Percentiles rank a stretch among this genome's conserved stretches.
Evolutionary conservation across 2,113 vertebrate species (phyloP).

Genomic region (Pithys albifrons): DNA sequence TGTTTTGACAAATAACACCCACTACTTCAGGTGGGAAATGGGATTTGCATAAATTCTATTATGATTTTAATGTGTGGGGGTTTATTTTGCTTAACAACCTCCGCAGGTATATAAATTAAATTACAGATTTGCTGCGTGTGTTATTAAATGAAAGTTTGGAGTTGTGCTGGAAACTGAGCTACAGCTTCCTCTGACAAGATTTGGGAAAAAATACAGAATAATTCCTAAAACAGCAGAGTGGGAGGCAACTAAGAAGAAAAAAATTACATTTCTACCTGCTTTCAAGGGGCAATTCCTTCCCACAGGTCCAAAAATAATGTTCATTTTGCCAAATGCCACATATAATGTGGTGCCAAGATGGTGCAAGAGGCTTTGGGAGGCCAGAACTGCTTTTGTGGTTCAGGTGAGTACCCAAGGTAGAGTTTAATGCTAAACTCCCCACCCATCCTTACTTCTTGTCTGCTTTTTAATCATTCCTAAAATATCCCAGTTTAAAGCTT

Average conservation of each 20-base stretch:
- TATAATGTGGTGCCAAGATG: background rate
- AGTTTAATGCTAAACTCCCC: background rate
- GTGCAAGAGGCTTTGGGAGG: background rate
- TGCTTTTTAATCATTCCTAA: background rate
- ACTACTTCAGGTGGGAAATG: constrained; percentile 4
- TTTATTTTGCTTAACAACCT: constrained; percentile 28
- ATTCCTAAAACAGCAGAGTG: background rate
- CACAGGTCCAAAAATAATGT: background rate
- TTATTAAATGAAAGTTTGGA: background rate
- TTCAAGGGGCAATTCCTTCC: background rate
- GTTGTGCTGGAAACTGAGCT: background rate
- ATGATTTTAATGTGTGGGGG: background rate
- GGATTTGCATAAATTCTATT: constrained; percentile 54
- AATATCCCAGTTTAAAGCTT: background rate
- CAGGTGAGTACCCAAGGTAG: background rate
- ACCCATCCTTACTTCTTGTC: background rate
- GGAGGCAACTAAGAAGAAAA: background rate
- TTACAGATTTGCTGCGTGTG: background rate
- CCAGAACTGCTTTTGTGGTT: background rate
- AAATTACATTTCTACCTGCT: background rate
- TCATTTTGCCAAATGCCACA: background rate
- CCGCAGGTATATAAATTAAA: background rate
- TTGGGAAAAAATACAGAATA: background rate
- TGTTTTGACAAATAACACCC: background rate
- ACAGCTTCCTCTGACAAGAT: background rate